Conservation (phyloP, 2,113 vertebrate genomes). For the Pao palembangensis region DNA sequence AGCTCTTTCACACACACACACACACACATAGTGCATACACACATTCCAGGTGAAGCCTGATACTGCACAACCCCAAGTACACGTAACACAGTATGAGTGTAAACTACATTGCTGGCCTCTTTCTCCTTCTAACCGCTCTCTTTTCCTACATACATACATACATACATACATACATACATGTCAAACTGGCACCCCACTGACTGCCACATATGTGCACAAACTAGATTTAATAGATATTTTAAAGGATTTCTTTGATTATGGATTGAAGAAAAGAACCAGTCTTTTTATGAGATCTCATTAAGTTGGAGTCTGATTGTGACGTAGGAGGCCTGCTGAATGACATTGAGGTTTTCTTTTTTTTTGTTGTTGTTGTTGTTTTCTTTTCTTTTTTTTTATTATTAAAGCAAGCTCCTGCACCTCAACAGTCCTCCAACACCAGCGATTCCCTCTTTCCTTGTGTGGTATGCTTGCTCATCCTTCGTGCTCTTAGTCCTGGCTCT, state of each 20-base stretch:
- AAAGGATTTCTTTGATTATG: slow-evolving; percentile 15
- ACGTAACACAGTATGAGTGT: slow-evolving; percentile 47
- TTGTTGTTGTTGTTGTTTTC: slow-evolving; percentile 4
- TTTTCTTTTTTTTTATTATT: slow-evolving; percentile 1
- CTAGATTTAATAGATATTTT: slow-evolving; percentile 31
- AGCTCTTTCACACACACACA: slow-evolving; percentile 18
- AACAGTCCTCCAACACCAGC: slow-evolving; percentile 1
- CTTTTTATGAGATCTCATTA: slow-evolving; percentile 1
- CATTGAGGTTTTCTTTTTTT: slow-evolving; percentile 3
- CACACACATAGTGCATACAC: slow-evolving; percentile 25
- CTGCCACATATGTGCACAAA: slow-evolving; percentile 24
- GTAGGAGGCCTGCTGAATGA: slow-evolving; percentile 27
- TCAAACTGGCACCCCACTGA: slow-evolving; percentile 7
- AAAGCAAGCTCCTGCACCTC: slow-evolving; percentile 15
- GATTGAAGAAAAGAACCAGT: slow-evolving; percentile 31
- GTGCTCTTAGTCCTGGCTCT: slow-evolving; percentile 1
- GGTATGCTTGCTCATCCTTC: slow-evolving; percentile 4
- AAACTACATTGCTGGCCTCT: slow-evolving; percentile 51
- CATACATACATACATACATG: slow-evolving; percentile 2
- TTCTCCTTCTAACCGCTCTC: not conserved
- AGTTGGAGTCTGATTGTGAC: slow-evolving; percentile 30
- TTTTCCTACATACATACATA: too few species aligned
- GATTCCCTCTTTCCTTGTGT: not conserved
- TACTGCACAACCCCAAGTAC: slow-evolving; percentile 32
- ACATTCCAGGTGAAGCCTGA: slow-evolving; percentile 42